Evolutionary conservation across 2,113 vertebrate species (phyloP).

Genomic region (Dicentrarchus labrax): DNA sequence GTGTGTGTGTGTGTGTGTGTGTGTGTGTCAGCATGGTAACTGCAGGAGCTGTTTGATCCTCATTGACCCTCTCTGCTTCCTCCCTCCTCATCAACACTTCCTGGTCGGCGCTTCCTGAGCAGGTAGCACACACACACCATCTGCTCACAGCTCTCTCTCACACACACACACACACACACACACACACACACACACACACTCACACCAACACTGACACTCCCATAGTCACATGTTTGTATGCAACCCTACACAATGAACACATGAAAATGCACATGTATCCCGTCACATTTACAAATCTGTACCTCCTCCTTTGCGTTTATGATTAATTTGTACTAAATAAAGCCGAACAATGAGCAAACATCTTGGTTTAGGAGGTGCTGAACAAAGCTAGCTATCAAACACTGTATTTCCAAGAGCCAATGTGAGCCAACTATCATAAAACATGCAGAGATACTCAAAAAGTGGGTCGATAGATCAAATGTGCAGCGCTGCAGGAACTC

Average conservation of each 20-base stretch:
- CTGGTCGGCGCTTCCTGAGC: constrained; percentile 48
- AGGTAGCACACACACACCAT: constrained; percentile 60
- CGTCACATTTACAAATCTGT: background rate
- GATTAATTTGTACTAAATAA: background rate
- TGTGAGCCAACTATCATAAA: constrained; percentile 15
- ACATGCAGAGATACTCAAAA: constrained; percentile 21
- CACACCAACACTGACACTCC: background rate
- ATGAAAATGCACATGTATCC: background rate
- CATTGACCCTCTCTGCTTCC: constrained; percentile 64
- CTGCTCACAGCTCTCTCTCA: constrained; percentile 33
- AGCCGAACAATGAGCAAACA: background rate
- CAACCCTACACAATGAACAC: background rate
- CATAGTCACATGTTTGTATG: background rate
- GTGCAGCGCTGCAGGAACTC: constrained; percentile 42
- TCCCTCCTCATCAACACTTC: constrained; percentile 37
- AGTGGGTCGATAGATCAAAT: constrained; percentile 51
- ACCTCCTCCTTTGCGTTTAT: background rate
- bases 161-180: background rate
- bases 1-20: constrained; percentile 18
- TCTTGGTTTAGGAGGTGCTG: background rate
- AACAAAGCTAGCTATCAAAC: background rate
- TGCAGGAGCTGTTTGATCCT: constrained; percentile 69
- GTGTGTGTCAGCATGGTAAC: constrained; percentile 25
- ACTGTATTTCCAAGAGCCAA: background rate
- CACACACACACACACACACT: background rate